Base-by-base conservation (phyloP, 2,888 invertebrate species). In the Andrena fulva region DNA sequence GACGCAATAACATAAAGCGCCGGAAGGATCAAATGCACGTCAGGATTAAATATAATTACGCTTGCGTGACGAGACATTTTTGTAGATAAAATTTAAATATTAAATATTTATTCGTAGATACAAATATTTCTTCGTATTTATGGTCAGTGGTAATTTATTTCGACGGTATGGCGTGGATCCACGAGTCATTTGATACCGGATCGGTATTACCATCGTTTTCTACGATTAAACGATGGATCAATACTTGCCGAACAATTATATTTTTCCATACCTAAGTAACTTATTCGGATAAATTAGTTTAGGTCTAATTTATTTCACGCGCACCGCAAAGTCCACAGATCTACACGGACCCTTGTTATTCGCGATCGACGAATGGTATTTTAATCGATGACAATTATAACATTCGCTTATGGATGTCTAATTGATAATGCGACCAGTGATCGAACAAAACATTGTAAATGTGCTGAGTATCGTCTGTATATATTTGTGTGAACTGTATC, bases 401-500 rank as follows among this genome's bases (percentile, higher is more conserved):
- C 73, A 77, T 82, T 85, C 71, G 85, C 85, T 82, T 88, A 77
- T 76, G 77, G 73, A 85, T 80, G 80, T 82, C 82, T 72, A 71
- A 81, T 76, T 63, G 71, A 78, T 79, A 70, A 76, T 42, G 77
- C 78, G 86, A 85, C 84, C 78, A 86, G 79, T 80, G 80, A 85
- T 71, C 73, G 74, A 84, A 76, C 67, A 85, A 84, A 86, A 86
- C 73, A 80, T 88, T 92, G 92, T 92, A 91, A 92, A 92, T 92
- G 92, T 92, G 89, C 89, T 91, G 91, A 89, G 87, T 91, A 91
- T 88, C 89, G 84, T 89, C 87, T 92, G 90, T 92, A 93, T 90
- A 92, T 93, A 92, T 91, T 92, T 87, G 91, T 92, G 92, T 93
- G 92, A 91, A 86, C 87, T 92, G 92, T 92, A 91, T 89, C 87